Conservation (phyloP, 2,113 vertebrate species). For the Percina caprodes region DNA sequence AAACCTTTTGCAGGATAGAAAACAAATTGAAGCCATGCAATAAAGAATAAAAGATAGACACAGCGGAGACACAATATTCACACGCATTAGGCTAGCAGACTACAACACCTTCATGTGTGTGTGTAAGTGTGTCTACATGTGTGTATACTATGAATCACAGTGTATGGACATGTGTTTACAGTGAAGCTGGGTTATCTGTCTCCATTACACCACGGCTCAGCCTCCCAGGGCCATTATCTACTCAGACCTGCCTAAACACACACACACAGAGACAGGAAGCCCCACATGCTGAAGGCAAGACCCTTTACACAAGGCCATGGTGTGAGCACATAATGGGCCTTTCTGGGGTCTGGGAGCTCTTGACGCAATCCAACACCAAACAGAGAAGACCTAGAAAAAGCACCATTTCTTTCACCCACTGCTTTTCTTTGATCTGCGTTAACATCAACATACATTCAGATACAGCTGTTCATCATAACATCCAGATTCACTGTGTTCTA, state of each 20-base stretch:
- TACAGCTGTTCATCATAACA: constrained; percentile 37
- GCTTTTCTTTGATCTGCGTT: constrained; percentile 48
- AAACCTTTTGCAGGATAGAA: constrained; percentile 16
- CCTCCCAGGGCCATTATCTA: constrained; percentile 84
- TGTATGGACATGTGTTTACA: constrained; percentile 87
- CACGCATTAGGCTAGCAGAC: constrained; percentile 53
- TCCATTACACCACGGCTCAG: constrained; percentile 80
- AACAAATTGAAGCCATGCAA: constrained; percentile 40
- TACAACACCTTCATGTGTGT: constrained; percentile 76
- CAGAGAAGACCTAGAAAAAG: constrained; percentile 36
- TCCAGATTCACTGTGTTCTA: constrained; percentile 22
- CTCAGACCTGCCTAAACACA: constrained; percentile 83
- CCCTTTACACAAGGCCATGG: constrained; percentile 51
- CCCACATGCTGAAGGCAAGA: constrained; percentile 52
- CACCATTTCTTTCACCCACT: constrained; percentile 6
- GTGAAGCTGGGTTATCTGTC: constrained; percentile 83
- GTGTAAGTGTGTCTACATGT: constrained; percentile 45
- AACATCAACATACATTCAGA: constrained; percentile 31
- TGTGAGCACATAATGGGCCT: constrained; percentile 60
- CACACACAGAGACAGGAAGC: constrained; percentile 74
- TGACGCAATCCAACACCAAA: constrained; percentile 64
- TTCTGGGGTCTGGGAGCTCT: constrained; percentile 33
- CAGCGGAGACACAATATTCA: constrained; percentile 40
- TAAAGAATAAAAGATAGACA: constrained; percentile 60
- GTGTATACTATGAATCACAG: constrained; percentile 86